Evolutionary conservation across 2,888 invertebrate genomes (phyloP), one percentile per base, ranked within the genome.

Genomic region (Uloborus plumipes): DNA sequence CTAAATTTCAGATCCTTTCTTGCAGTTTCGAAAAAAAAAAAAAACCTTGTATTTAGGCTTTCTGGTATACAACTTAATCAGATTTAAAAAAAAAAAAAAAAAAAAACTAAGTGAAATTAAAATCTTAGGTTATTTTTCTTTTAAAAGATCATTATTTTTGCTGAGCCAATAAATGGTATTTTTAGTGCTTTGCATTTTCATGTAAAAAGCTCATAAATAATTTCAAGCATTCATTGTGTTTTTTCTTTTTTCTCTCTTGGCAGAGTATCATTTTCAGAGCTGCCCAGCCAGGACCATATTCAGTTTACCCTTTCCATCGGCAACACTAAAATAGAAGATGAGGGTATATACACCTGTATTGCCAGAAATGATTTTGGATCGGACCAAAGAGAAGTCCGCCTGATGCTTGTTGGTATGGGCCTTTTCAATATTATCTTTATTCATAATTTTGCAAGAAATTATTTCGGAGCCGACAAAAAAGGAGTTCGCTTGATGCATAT

Each of bases 281-380:
- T 26, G 4, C 74, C 78, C 14, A 55, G 50, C 20, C 20, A 85
- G 7, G 85, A 87, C 4, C 88, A 88, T n/a, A 85, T 87, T 31
- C 81, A 88, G 20, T 88, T 89, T 11, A 86, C 87, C 16, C 85
- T 89, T 70, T 85, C 87, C 13, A 80, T 89, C 13, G 80, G 75
- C 16, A 87, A 88, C 0, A 86, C 88, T 4, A 82, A 77, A 14
- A 77, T 88, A 22, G 86, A 85, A 31, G 89, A 89, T 85, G 87
- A 88, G 13, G 89, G 89, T 0, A 86, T 88, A 75, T 89, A 88
- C 84, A 87, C 88, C 9, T 89, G 89, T 80, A 86, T 85, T 31
- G 88, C 89, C 16, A 87, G 87, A 78, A 89, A 89, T 85, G 86
- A 87, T 67, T 89, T 87, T 85, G 89, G 89, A 9, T 71, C 69